Evolutionary conservation across 2,113 vertebrate species (phyloP), one percentile per base, ranked within the genome.

Genomic region (Conger conger): DNA sequence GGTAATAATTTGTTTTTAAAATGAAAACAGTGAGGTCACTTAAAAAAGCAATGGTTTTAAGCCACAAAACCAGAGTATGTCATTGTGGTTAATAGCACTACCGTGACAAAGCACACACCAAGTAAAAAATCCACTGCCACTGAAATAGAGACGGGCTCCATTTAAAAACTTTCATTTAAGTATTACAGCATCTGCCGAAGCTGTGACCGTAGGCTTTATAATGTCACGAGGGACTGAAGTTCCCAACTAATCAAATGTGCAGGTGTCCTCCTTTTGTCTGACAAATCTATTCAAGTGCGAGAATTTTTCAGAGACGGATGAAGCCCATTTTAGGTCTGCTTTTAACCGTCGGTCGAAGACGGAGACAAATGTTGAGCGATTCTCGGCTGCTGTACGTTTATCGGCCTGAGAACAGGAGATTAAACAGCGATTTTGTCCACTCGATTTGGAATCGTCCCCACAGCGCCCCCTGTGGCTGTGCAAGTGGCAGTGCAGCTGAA

Each of bases 71-170:
- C 30, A 82, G 36, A 77, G 73, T 0, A 0, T 50, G 57, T 0
- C 38, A 4, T 82, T 86, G 23, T 79, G 54, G 68, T 45, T 84
- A 40, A 38, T 80, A 81, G 9, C 42, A 38, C 40, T n/a, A 85
- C 77, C 53, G 79, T 92, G 89, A 88, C 84, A 88, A 86, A 15
- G 18, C 63, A 77, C n/a, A 35, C 35, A 54, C 77, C 78, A 27
- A 40, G 23, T 86, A 63, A 40, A 42, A 85, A 17, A 16, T 79
- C 16, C 23, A 79, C n/a, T 37, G 4, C 40, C 37, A 33, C 42
- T 68, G 18, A 84, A 85, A 78, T 33, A 84, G 82, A 18, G 23
- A 38, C n/a, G 38, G 15, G 16, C 33, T 54, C 18, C 50, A 15
- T 35, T 16, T 42, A 40, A 53, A 84, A 80, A 84, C 40, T 81